Evolutionary conservation across 2,888 invertebrate species (phyloP), one percentile per base, ranked within the genome.

Genomic region (Esperia sulphurella): DNA sequence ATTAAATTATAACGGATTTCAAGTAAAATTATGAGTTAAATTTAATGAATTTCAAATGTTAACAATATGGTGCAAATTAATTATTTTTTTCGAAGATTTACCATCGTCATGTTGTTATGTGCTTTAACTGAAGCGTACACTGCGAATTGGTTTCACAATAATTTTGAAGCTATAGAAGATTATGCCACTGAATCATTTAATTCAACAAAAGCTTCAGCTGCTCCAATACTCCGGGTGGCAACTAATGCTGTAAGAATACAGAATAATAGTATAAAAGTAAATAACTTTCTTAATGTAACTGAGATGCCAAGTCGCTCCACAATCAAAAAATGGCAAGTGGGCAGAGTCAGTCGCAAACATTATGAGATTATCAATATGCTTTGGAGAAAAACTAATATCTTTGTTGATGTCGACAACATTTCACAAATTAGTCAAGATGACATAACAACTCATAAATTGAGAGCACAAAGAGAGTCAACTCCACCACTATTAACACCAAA

Each of bases 281-380:
- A n/a, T 12, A 12, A 12, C 8, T 10, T 37, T 12, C 12, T n/a
- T 3, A 37, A 37, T 12, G 37, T 37, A 12, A 37, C 37, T 37
- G 1, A 12, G 10, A 37, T 13, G 13, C 37, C 39, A 39, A 2
- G 5, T 3, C 21, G 21, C 21, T 1, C 7, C 14, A 10, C 42
- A 5, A 31, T 28, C 3, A 75, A 66, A 52, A 79, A 72, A 52
- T 71, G 69, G 73, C 68, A 74, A 58, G 68, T 71, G 6, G 69
- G 65, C 12, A 70, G 73, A 69, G 67, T 75, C 3, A 79, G 69
- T 31, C 65, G 65, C 49, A 80, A 78, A 47, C 78, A 81, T 46
- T 78, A 79, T 63, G 79, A 80, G 68, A 71, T 83, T 37, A 62
- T 83, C 7, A 83, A 84, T 49, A 69, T 83, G 65, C 57, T 83